Evolutionary conservation across 2,113 vertebrate genomes (phyloP), one percentile per base, ranked within the genome.

Genomic region (Nothoprocta perdicaria): DNA sequence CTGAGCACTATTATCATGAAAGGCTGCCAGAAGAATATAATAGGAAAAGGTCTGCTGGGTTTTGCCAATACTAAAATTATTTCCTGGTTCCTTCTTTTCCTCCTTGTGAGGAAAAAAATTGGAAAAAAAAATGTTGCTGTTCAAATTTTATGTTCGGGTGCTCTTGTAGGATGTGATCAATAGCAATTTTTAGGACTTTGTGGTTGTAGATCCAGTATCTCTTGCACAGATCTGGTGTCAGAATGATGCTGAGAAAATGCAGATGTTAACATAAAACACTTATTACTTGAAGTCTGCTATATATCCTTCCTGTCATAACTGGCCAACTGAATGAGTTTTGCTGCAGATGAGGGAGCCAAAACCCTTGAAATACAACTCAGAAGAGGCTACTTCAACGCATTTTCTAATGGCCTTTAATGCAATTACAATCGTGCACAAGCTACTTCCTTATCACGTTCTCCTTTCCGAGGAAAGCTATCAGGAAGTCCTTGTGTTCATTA

Each of bases 201-300:
- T 11, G 7, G 17, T 13, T 55, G n/a, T 41, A 91, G 66, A 92
- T 16, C 6, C 12, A 27, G 26, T 69, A 85, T 75, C 85, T 76
- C 81, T 91, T 91, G 58, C 31, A 83, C 35, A 45, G 27, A 62
- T 12, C 4, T 3, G 65, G 21, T 31, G 18, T 84, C 50, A 57
- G 29, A 88, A 38, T 9, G 38, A 71, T 67, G 60, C 53, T 92
- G 85, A 95, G 55, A 92, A 93, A 94, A 86, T 48, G 48, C 69
- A 93, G 76, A 89, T 84, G 43, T 3, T 53, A 89, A 87, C 63
- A 82, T 72, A 41, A 82, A 78, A 77, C 52, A 38, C 26, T 90
- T 84, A 66, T 1, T 79, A 65, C 48, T 86, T n/a, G 26, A 68
- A 92, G 88, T 41, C 73, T 78, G 66, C 35, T 73, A 46, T 38